Conservation (phyloP, 2,888 invertebrate genomes). For the Sericinus montela region DNA sequence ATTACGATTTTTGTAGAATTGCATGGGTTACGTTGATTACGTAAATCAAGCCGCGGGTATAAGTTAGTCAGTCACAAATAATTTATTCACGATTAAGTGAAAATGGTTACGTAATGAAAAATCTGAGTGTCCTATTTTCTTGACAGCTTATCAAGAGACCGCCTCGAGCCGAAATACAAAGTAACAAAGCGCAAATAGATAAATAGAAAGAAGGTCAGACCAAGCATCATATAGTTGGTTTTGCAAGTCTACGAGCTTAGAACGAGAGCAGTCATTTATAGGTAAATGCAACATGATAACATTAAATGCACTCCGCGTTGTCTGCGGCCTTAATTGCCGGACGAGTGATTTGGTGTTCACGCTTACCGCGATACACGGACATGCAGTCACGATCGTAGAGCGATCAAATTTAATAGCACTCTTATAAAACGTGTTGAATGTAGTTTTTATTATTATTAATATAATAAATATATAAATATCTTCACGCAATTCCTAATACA, state of each 20-base stretch:
- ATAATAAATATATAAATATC: too few relatives aligned
- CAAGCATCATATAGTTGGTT: slow-evolving; percentile 12
- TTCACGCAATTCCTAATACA: too few relatives aligned
- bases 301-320: slow-evolving; percentile 25
- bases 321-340: slow-evolving; percentile 41
- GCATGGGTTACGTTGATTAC: too few relatives aligned
- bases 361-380: slow-evolving; percentile 20
- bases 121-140: too few relatives aligned
- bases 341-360: slow-evolving; percentile 36
- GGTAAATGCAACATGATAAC: slow-evolving; percentile 22
- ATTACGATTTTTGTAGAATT: too few relatives aligned
- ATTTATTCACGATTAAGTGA: too few relatives aligned
- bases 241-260: slow-evolving; percentile 15
- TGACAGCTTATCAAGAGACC: background rate
- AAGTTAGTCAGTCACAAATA: too few relatives aligned
- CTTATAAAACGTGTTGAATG: background rate
- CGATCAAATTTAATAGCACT: background rate
- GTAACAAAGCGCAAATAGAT: background rate
- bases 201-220: slow-evolving; percentile 4
- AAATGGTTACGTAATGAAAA: too few relatives aligned
- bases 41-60: too few relatives aligned
- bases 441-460: too few relatives aligned
- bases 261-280: slow-evolving; percentile 13
- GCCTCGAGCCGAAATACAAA: background rate
- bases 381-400: slow-evolving; percentile 13